These are phyloP conservation scores for Apotomis turbidana DNA, from an alignment of 2,888 invertebrate species.

Conservation along the genomic window DNA sequence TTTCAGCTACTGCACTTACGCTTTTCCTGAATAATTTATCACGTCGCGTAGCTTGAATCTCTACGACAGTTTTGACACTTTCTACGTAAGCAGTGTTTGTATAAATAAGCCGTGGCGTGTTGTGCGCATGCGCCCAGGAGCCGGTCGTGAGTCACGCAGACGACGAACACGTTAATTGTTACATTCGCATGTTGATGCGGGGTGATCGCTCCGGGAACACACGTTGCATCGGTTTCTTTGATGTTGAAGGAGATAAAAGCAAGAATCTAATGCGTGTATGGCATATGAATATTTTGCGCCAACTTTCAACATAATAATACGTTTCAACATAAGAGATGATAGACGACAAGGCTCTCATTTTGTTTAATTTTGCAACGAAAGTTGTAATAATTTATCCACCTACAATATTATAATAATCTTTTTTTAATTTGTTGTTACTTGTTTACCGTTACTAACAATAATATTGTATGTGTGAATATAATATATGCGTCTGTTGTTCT, in stretches of 20 bases:
- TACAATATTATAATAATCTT: neutral
- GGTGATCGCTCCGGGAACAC: conserved; percentile 37
- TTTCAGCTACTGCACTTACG: conserved; percentile 1
- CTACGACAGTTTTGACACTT: conserved; percentile 12
- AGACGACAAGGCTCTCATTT: neutral
- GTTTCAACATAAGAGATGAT: neutral
- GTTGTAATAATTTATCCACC: too few species aligned
- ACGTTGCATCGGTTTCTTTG: conserved; percentile 20
- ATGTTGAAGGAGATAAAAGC: conserved; percentile 16
- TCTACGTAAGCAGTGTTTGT: conserved; percentile 17
- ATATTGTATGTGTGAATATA: neutral
- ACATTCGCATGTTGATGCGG: conserved; percentile 44
- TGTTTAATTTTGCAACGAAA: neutral
- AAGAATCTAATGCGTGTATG: conserved; percentile 15
- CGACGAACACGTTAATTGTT: conserved; percentile 68
- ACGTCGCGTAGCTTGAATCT: neutral
- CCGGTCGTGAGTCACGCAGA: conserved; percentile 67
- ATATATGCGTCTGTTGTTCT: neutral
- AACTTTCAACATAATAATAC: conserved; percentile 20
- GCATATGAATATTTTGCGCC: conserved; percentile 3
- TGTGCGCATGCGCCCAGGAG: conserved; percentile 56
- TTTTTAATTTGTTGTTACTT: neutral
- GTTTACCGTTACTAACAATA: neutral
- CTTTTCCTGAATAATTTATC: neutral
- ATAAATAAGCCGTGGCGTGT: conserved; percentile 6